Evolutionary conservation across 1,140 invertebrate species (phyloP).

Genomic region (Sarcophaga bullata): DNA sequence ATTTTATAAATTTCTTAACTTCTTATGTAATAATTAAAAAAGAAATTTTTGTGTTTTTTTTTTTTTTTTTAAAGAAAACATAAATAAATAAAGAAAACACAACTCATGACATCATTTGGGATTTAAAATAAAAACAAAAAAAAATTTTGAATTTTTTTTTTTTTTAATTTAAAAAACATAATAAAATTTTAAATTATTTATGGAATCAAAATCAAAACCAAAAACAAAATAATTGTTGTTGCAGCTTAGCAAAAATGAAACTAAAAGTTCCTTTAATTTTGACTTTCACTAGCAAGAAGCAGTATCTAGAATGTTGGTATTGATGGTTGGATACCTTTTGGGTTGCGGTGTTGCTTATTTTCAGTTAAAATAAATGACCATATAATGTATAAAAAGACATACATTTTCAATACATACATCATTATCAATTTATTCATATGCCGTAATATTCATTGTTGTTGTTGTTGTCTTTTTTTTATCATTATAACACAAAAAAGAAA

Average conservation of each 20-base stretch:
- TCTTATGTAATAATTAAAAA: slow-evolving; percentile 11
- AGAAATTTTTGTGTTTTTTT: neutral
- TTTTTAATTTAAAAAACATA: neutral
- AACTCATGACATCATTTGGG: neutral
- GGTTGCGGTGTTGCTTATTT: neutral
- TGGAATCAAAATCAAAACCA: neutral
- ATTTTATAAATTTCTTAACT: no score
- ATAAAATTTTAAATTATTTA: slow-evolving; percentile 12
- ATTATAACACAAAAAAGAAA: no score
- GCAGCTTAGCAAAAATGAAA: no score
- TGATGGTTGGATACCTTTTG: neutral
- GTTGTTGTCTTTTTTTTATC: no score
- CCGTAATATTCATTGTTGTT: no score
- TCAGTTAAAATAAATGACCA: no score
- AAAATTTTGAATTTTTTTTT: no score
- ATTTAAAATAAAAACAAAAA: neutral
- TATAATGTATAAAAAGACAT: no score
- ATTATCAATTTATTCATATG: no score
- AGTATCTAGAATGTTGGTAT: neutral
- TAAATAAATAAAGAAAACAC: no score
- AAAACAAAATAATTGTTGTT: neutral
- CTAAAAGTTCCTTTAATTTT: no score
- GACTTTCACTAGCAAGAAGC: neutral
- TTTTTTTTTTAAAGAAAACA: neutral
- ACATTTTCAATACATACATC: no score